These are phyloP conservation scores for Vipera latastei DNA, from an alignment of 2,797 vertebrate species.

Conservation along the genomic window DNA sequence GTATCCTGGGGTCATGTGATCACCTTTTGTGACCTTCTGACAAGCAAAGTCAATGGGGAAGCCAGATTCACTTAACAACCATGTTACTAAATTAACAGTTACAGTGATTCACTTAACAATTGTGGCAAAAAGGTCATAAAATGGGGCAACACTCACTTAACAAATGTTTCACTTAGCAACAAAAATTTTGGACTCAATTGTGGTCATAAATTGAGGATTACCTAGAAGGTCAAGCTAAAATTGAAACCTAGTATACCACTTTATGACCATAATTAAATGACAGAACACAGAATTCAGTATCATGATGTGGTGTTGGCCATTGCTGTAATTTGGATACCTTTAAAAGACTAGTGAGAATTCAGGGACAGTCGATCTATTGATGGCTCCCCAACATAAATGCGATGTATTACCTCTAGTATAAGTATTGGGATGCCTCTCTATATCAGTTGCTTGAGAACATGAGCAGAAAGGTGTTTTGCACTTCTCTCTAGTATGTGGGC, in stretches of 20 bases:
- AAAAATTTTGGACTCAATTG: neutral
- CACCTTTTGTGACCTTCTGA: neutral
- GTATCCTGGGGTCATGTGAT: neutral
- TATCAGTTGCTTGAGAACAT: neutral
- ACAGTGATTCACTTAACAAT: neutral
- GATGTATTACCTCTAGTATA: neutral
- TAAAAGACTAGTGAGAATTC: neutral
- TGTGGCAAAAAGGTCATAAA: neutral
- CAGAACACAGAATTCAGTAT: neutral
- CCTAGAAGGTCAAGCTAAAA: neutral
- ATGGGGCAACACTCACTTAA: neutral
- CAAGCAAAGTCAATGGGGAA: neutral
- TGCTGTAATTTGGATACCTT: neutral
- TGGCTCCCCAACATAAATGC: neutral
- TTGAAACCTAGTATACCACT: neutral
- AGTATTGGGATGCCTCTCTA: neutral
- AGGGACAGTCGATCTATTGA: neutral
- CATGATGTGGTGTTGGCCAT: neutral
- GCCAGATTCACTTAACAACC: neutral
- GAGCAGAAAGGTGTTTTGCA: neutral
- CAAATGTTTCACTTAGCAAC: neutral
- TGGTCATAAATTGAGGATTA: neutral
- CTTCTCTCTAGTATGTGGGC: neutral
- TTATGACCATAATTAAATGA: neutral
- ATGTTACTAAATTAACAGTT: neutral